Base-by-base conservation (phyloP, 2,113 vertebrate species). In the Oreocharis arfaki region DNA sequence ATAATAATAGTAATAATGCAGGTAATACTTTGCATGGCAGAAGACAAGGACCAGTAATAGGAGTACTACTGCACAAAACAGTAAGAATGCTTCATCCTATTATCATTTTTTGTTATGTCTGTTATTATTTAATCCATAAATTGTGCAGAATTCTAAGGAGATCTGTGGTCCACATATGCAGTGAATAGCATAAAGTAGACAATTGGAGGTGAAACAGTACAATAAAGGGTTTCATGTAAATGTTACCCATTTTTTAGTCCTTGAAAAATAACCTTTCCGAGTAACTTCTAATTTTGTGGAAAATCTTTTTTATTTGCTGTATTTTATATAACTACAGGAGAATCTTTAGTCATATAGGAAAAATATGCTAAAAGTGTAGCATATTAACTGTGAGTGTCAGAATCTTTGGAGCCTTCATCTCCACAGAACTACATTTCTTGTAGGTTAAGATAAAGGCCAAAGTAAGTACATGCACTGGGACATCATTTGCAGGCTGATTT, bases 21-120 rank as follows among this genome's bases (percentile, higher is more conserved):
- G 7, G 5, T 55, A 17, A 80, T 44, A 10, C 6, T 44, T 67
- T 22, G 6, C 3, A 11, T 1, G 1, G 28, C 3, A 8, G 24
- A 14, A 17, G 5, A 21, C 3, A 3, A 30, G 22, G 9, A 39
- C 6, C 56, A 59, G 49, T 75, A 71, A 23, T 7, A 61, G 37
- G 28, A 71, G 9, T 49, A 10, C 16, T 27, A 18, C n/a, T 35
- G 35, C 24, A 49, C 23, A 47, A 49, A 41, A 26, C 7, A 69
- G 3, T 55, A 59, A 50, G 41, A 79, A 27, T 59, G n/a, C 5
- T 59, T 46, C 23, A 5, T 42, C 21, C 28, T 52, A 16, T n/a
- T 83, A 33, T 11, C 4, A 4, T 24, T 79, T 75, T 88, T 78
- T 68, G 4, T 73, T 84, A 5, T 6, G 4, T 60, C 11, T 11